phyloP scores from a whole-genome alignment of 2,888 invertebrate genomes.

The Drosophila rubida region DNA sequence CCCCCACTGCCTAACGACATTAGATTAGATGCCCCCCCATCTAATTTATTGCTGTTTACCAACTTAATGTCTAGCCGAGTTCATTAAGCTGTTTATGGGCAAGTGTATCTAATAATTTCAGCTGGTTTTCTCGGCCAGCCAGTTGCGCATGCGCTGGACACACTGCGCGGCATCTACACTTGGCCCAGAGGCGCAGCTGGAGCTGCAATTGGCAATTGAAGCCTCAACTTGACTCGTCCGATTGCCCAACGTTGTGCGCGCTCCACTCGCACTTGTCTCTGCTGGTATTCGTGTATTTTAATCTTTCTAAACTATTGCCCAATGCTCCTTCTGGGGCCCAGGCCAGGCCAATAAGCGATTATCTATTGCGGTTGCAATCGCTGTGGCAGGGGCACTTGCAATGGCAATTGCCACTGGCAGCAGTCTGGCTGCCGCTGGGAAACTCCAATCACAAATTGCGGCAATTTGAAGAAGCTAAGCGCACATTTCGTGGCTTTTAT shows the following conservation, averaged over 20 bases:
- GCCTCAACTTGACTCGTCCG: constrained; percentile 35
- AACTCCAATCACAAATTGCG: constrained; percentile 52
- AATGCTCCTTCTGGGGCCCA: constrained; percentile 49
- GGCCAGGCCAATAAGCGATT: constrained; percentile 50
- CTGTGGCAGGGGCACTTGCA: neutral
- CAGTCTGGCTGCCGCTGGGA: constrained; percentile 35
- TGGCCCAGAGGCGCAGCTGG: constrained; percentile 42
- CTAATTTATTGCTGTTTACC: neutral
- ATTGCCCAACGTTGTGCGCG: constrained; percentile 58
- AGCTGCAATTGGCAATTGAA: constrained; percentile 13
- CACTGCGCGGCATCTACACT: constrained; percentile 11
- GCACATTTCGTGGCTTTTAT: constrained; percentile 50
- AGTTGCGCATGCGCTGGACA: constrained; percentile 46
- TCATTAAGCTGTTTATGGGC: neutral
- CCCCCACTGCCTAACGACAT: neutral
- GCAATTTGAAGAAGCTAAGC: constrained; percentile 64
- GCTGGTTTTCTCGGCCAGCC: constrained; percentile 48
- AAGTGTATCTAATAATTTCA: constrained; percentile 19
- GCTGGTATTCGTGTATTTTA: constrained; percentile 64
- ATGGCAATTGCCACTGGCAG: neutral
- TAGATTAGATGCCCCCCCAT: neutral
- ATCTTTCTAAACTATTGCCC: constrained; percentile 77
- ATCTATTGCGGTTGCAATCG: constrained; percentile 41
- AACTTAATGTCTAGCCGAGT: neutral
- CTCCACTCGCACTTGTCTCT: constrained; percentile 22